Evolutionary conservation across 92 coral and sea anemone genomes (phyloP), one percentile per base, ranked within the genome.

Genomic region (Ricordea florida): DNA sequence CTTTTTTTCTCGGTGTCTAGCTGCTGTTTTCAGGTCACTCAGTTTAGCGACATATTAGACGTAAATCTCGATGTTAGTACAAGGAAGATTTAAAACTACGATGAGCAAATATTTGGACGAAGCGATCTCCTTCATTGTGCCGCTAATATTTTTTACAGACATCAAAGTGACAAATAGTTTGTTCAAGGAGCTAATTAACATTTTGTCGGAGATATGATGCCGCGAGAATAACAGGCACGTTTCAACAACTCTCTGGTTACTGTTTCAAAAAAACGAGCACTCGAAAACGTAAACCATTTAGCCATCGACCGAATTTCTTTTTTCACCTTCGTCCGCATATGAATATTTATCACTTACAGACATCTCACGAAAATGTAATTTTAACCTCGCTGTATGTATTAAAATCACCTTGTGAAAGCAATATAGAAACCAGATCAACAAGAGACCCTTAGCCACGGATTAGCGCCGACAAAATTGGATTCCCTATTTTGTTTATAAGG

Each of bases 141-240:
- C 65, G 21, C 68, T 84, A 69, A 76, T 84, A 75, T 73, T 35
- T 50, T 59, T 84, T 51, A 46, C 84, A 66, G 60, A 43, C 53
- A 46, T 30, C 51, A 14, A 55, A 66, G 46, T 56, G 71, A 76
- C 61, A 59, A 42, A 66, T 77, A 57, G 71, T 84, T 77, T 70
- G 66, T 45, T 76, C 59, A 77, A 84, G 79, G 52, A 66, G 79
- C 80, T 69, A 84, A 84, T 84, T 84, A 84, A 77, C 57, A 62
- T 77, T 53, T 57, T 61, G 18, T 31, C 71, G 69, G 36, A 40
- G 63, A 53, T n/a, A n/a, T n/a, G n/a, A n/a, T 53, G 77, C 51
- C 77, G 50, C 56, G 65, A 50, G 56, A 53, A 70, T 40, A 55
- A 35, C 44, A 70, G 20, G 38, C 52, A 44, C 77, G 17, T 26